Evolutionary conservation across 2,888 invertebrate genomes (phyloP).

Genomic region (Drosophila melanosoma): DNA sequence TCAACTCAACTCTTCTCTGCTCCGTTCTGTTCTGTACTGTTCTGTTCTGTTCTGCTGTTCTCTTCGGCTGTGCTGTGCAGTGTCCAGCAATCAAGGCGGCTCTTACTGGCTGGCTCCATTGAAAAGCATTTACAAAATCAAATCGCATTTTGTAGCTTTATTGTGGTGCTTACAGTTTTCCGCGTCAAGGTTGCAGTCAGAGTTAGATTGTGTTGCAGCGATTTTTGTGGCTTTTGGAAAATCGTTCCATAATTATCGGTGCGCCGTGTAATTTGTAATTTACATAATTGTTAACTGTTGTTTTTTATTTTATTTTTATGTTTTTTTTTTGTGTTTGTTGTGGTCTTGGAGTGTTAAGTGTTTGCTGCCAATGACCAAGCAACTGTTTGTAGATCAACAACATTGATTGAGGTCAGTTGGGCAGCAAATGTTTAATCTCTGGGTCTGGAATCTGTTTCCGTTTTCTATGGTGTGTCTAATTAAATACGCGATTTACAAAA

Average conservation of each 20-base stretch:
- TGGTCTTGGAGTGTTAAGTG: conserved; percentile 34
- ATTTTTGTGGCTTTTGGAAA: conserved; percentile 72
- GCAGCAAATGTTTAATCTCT: not conserved
- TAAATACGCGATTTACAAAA: conserved; percentile 35
- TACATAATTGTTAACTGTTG: conserved; percentile 65
- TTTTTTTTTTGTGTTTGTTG: not conserved
- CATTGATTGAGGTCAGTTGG: conserved; percentile 67
- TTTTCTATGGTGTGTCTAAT: conserved; percentile 53
- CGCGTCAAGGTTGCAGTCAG: conserved; percentile 64
- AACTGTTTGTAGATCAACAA: conserved; percentile 65
- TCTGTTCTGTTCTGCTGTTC: not conserved
- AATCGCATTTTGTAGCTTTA: conserved; percentile 8
- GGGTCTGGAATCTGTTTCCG: conserved; percentile 52
- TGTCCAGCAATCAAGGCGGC: conserved; percentile 32
- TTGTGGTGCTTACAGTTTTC: conserved; percentile 57
- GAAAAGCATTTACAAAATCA: conserved; percentile 40
- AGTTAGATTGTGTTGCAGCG: conserved; percentile 68
- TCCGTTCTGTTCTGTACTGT: conserved; percentile 23
- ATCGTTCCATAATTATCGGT: conserved; percentile 77
- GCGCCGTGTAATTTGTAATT: conserved; percentile 77
- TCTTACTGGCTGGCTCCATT: conserved; percentile 32
- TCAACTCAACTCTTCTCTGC: conserved; percentile 40
- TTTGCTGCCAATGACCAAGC: conserved; percentile 37
- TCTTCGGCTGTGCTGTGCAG: not conserved
- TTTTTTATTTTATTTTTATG: not conserved